These are phyloP conservation scores for Mobula hypostoma DNA, from an alignment of 2,113 vertebrate species.

Conservation along the genomic window DNA sequence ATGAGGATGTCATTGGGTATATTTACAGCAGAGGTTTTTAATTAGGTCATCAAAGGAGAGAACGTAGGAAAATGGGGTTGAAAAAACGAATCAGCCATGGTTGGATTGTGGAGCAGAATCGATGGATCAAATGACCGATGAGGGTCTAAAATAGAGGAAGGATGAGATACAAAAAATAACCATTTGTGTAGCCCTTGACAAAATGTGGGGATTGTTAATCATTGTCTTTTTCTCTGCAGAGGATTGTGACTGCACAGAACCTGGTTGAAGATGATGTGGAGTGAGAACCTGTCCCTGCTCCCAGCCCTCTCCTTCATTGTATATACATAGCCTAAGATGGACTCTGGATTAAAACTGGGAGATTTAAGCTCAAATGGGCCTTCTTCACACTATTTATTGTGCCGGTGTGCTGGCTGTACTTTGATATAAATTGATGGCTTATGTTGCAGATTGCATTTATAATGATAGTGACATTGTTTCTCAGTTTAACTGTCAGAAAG, in stretches of 20 bases:
- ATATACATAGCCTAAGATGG: not conserved
- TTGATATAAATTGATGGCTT: not conserved
- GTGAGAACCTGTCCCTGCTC: conserved; percentile 49
- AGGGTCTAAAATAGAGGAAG: not conserved
- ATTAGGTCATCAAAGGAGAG: too few relatives aligned
- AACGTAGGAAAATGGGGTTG: too few relatives aligned
- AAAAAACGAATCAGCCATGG: too few relatives aligned
- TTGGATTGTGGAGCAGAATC: too few relatives aligned
- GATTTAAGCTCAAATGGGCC: too few relatives aligned
- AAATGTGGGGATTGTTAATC: conserved; percentile 37
- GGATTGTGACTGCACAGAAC: conserved; percentile 70
- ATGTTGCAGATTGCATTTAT: not conserved
- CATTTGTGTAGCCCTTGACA: not conserved
- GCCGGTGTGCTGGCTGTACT: not conserved
- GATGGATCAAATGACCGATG: too few relatives aligned
- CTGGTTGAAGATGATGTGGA: conserved; percentile 85
- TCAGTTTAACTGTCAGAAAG: not conserved
- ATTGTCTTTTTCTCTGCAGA: conserved; percentile 60
- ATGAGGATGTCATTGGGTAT: too few relatives aligned
- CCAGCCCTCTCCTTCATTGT: too few relatives aligned
- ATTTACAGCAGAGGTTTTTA: too few relatives aligned
- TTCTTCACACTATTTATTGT: conserved; percentile 24
- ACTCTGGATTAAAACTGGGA: not conserved
- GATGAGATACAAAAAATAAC: not conserved
- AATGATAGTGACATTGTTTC: not conserved